Conservation (phyloP, 2,113 vertebrate genomes). For the Echinops telfairi region DNA sequence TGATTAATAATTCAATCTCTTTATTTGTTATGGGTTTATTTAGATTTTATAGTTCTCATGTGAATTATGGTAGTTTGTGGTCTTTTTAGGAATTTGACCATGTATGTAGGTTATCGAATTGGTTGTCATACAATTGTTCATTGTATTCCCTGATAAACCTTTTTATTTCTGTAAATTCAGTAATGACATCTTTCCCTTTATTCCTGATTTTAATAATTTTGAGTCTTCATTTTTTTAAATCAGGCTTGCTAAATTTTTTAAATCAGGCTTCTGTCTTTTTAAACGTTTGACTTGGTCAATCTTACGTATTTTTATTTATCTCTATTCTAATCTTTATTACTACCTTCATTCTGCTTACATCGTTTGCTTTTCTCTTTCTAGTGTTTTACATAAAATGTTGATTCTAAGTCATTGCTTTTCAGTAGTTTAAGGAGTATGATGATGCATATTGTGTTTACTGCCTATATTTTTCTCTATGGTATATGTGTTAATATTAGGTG, state of each 20-base stretch:
- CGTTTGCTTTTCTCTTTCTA: not conserved
- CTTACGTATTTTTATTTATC: not conserved
- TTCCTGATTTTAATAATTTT: not conserved
- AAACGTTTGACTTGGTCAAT: not conserved
- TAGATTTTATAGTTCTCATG: not conserved
- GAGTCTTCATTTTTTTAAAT: not conserved
- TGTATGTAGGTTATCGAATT: not conserved
- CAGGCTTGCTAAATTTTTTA: not conserved
- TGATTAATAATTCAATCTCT: not conserved
- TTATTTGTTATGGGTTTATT: not conserved
- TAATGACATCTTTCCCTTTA: not conserved
- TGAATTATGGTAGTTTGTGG: not conserved
- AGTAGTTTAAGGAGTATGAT: not conserved
- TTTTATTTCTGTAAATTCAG: not conserved
- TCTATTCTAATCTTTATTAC: not conserved
- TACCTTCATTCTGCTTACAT: not conserved
- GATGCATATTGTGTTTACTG: not conserved
- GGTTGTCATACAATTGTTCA: not conserved
- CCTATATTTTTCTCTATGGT: not conserved
- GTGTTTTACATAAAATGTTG: not conserved
- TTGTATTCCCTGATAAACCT: not conserved
- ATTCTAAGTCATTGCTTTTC: not conserved
- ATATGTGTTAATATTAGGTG: too few relatives aligned
- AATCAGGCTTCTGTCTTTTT: not conserved
- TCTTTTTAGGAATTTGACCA: not conserved